phyloP scores from a whole-genome alignment of 2,113 vertebrate genomes.

The Felis chaus region DNA sequence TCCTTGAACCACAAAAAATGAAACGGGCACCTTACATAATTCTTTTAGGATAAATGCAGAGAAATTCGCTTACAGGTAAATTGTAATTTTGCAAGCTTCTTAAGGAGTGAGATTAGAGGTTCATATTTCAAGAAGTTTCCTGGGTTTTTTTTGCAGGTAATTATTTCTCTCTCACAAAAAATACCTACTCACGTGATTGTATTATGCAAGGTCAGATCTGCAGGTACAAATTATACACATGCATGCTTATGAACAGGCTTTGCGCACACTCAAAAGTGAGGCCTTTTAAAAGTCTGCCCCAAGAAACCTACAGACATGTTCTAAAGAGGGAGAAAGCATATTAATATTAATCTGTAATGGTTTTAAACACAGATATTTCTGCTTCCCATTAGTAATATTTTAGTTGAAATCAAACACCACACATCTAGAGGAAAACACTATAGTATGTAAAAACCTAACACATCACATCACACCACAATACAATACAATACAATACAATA shows the following conservation, averaged over 20 bases:
- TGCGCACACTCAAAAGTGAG: conserved; percentile 50
- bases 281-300: neutral
- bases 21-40: conserved; percentile 53
- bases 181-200: neutral
- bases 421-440: conserved; percentile 71
- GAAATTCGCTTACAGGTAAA: conserved; percentile 72
- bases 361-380: conserved; percentile 84
- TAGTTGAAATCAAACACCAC: conserved; percentile 80
- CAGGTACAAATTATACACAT: conserved; percentile 31
- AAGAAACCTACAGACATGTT: conserved; percentile 70
- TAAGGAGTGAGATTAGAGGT: conserved; percentile 67
- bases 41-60: conserved; percentile 66
- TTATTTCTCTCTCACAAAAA: neutral
- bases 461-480: conserved; percentile 80
- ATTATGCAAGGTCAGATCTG: conserved; percentile 23
- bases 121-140: conserved; percentile 50
- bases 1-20: conserved; percentile 34
- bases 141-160: conserved; percentile 12
- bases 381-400: conserved; percentile 85
- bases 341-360: conserved; percentile 81
- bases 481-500: conserved; percentile 69
- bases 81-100: conserved; percentile 71
- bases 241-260: conserved; percentile 48
- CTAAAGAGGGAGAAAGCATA: conserved; percentile 75
- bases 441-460: conserved; percentile 84